phyloP scores from a whole-genome alignment of 1,140 invertebrate species.

The Drosophila melanica region DNA sequence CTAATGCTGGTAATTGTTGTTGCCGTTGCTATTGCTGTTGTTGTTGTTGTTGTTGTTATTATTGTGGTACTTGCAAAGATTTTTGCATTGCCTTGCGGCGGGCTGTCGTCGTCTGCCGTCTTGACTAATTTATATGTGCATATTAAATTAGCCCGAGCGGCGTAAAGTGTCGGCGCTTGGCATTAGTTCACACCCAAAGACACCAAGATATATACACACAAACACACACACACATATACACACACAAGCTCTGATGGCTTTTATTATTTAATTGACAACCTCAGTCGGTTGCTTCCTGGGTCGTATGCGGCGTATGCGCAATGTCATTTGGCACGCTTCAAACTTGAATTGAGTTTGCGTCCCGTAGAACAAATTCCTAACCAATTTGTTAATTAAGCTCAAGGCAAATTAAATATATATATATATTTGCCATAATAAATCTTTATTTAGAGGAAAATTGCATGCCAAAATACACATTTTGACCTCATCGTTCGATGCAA shows the following conservation, averaged over 20 bases:
- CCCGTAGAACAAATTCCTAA: not conserved
- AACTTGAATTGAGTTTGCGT: constrained; percentile 7
- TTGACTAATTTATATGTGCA: constrained; percentile 73
- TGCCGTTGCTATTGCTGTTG: not conserved
- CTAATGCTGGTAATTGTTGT: constrained; percentile 4
- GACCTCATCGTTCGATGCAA: too few species aligned
- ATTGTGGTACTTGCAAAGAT: constrained; percentile 20
- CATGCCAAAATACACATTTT: too few species aligned
- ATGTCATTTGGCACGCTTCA: constrained; percentile 12
- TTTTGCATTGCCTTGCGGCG: constrained; percentile 33
- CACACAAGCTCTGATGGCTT: constrained; percentile 52
- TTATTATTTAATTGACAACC: constrained; percentile 73
- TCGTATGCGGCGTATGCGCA: constrained; percentile 47
- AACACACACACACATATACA: constrained; percentile 4
- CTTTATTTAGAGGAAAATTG: too few species aligned
- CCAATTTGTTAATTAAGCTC: constrained; percentile 7
- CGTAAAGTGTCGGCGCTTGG: constrained; percentile 62
- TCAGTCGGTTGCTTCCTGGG: constrained; percentile 22
- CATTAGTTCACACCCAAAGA: constrained; percentile 57
- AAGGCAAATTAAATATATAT: not conserved
- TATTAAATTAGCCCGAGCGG: constrained; percentile 63
- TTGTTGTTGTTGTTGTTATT: constrained; percentile 19
- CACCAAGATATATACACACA: constrained; percentile 1
- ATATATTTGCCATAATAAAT: too few species aligned
- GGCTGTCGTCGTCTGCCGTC: constrained; percentile 19